Percentiles rank a stretch among this genome's conserved stretches.
Conservation (phyloP, 2,797 vertebrate species). For the Aldrovandia affinis region DNA sequence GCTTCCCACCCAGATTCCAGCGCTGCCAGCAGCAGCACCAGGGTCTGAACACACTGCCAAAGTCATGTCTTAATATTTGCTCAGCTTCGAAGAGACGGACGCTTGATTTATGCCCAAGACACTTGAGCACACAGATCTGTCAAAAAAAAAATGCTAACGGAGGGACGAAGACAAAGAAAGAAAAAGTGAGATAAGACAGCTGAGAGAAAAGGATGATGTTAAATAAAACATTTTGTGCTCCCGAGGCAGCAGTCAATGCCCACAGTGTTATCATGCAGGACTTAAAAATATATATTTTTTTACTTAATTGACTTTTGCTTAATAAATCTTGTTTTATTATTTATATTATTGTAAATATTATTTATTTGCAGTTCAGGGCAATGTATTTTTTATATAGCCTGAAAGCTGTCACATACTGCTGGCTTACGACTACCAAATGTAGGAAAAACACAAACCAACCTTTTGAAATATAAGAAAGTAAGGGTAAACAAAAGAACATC, state of each 20-base stretch:
- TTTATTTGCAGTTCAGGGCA: neutral
- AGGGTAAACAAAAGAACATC: no score
- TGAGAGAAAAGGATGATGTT: neutral
- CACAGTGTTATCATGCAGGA: neutral
- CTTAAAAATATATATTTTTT: neutral
- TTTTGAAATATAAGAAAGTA: no score
- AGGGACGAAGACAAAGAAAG: neutral
- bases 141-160: neutral
- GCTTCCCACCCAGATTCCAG: conserved; percentile 1
- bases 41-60: conserved; percentile 28
- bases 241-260: no score
- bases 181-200: no score
- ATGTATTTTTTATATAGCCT: neutral
- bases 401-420: neutral
- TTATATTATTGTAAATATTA: no score
- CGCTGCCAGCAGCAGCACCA: neutral
- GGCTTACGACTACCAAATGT: neutral
- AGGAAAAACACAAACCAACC: no score
- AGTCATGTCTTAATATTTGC: conserved; percentile 45
- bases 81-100: conserved; percentile 28
- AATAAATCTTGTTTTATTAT: no score
- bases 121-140: neutral
- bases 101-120: conserved; percentile 33
- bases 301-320: no score
- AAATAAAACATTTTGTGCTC: neutral